A percentile compares a stretch with the other conserved stretches of the same genome.
phyloP scores from a whole-genome alignment of 2,888 invertebrate species.

The Sinhomidia bicolor region DNA sequence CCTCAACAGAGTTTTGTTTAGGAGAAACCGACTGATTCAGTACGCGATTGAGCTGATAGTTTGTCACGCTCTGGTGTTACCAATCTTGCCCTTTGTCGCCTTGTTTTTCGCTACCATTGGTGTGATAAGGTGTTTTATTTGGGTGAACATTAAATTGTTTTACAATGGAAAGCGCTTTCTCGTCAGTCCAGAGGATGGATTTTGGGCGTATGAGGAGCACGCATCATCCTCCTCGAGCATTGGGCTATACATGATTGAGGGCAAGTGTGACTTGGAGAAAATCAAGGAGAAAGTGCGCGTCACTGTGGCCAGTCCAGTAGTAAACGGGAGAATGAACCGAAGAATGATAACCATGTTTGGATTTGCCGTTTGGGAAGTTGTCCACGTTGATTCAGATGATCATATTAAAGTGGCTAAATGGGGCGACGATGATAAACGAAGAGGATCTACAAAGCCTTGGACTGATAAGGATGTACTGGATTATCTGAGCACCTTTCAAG shows the following conservation, averaged over 20 bases:
- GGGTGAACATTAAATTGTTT: constrained; percentile 47
- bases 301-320: constrained; percentile 62
- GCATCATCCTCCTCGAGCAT: constrained; percentile 71
- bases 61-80: constrained; percentile 66
- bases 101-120: constrained; percentile 56
- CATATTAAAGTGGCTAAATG: constrained; percentile 70
- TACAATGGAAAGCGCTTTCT: constrained; percentile 55
- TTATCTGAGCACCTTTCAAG: constrained; percentile 74
- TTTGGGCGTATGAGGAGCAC: constrained; percentile 77
- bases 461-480: constrained; percentile 74
- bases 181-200: constrained; percentile 69
- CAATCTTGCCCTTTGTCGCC: constrained; percentile 65
- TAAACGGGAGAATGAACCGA: constrained; percentile 64
- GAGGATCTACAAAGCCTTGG: constrained; percentile 1
- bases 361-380: constrained; percentile 77
- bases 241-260: constrained; percentile 77
- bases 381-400: constrained; percentile 47
- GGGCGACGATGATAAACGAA: constrained; percentile 12
- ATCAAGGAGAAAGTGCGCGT: constrained; percentile 62
- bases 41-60: constrained; percentile 49
- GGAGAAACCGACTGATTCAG: constrained; percentile 47
- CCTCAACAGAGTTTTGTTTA: constrained; percentile 47
- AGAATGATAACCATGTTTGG: constrained; percentile 65
- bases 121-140: constrained; percentile 5
- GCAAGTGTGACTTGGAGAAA: constrained; percentile 73